Evolutionary conservation across 2,113 vertebrate species (phyloP).

Genomic region (Elaphurus davidianus): DNA sequence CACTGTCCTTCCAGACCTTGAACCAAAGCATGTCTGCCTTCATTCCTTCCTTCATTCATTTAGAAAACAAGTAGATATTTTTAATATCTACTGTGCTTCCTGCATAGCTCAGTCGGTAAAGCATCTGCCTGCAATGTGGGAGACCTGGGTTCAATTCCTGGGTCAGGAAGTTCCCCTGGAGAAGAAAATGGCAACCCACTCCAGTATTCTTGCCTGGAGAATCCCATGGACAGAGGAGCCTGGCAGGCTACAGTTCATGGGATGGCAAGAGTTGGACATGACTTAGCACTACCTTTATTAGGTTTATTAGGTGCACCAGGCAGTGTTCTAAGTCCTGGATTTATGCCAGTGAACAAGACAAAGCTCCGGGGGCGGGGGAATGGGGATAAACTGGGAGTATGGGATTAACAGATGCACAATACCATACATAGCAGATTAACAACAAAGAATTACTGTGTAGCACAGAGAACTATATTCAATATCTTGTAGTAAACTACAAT

Average conservation of each 20-base stretch:
- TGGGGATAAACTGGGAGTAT: background rate
- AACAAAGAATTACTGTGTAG: background rate
- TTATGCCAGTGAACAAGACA: background rate
- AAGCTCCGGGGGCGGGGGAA: rapidly evolving
- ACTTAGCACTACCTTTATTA: background rate
- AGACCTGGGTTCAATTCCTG: background rate
- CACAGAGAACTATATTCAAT: background rate
- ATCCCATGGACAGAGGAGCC: background rate
- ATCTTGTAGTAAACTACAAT: no score
- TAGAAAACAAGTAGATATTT: background rate
- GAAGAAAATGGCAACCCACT: background rate
- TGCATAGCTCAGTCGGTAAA: background rate
- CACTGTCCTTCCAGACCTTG: background rate
- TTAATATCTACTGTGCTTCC: background rate
- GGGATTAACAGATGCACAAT: background rate
- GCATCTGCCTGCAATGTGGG: background rate
- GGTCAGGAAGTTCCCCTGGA: background rate
- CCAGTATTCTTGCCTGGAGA: background rate
- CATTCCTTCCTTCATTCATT: background rate
- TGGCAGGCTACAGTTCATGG: background rate
- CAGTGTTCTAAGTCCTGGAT: background rate
- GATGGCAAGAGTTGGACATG: background rate
- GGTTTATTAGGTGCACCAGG: background rate
- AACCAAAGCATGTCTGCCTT: background rate
- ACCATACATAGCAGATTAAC: background rate